A percentile compares a stretch with the other conserved stretches of the same genome.
Evolutionary conservation across 37 sponge, comb jelly and placozoan species (phyloP).

Genomic region (Hexactinellida sp.): DNA sequence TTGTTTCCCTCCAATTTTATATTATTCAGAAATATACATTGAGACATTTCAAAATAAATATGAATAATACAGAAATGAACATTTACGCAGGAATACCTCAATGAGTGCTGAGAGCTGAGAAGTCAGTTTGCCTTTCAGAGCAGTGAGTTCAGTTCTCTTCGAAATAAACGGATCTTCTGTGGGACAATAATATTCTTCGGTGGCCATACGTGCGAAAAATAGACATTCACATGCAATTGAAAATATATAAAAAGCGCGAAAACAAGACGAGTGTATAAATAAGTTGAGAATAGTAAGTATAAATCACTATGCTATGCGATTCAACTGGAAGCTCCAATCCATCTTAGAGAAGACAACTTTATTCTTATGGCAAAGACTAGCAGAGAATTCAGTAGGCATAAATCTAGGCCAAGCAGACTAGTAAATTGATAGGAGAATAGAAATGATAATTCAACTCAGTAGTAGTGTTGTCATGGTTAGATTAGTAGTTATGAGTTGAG

Average conservation of each 20-base stretch:
- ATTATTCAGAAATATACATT: too few species aligned
- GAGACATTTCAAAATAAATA: too few species aligned
- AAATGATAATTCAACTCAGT: background rate
- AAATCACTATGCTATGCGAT: background rate
- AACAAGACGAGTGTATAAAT: background rate
- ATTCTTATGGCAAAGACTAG: conserved; percentile 17
- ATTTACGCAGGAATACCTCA: too few species aligned
- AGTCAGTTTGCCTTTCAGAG: background rate
- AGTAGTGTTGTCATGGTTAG: background rate
- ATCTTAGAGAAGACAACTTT: conserved; percentile 18
- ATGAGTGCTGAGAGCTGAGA: background rate
- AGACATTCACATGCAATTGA: background rate
- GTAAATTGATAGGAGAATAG: background rate
- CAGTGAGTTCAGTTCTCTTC: background rate
- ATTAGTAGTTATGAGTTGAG: background rate
- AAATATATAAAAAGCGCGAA: background rate
- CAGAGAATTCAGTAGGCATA: conserved; percentile 13
- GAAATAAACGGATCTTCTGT: background rate
- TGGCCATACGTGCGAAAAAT: background rate
- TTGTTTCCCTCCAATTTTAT: too few species aligned
- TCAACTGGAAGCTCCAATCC: conserved; percentile 19
- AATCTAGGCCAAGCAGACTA: background rate
- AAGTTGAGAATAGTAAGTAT: background rate
- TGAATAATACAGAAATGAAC: too few species aligned
- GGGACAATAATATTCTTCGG: background rate